Evolutionary conservation across 2,113 vertebrate genomes (phyloP).

Genomic region (Gorilla gorilla): DNA sequence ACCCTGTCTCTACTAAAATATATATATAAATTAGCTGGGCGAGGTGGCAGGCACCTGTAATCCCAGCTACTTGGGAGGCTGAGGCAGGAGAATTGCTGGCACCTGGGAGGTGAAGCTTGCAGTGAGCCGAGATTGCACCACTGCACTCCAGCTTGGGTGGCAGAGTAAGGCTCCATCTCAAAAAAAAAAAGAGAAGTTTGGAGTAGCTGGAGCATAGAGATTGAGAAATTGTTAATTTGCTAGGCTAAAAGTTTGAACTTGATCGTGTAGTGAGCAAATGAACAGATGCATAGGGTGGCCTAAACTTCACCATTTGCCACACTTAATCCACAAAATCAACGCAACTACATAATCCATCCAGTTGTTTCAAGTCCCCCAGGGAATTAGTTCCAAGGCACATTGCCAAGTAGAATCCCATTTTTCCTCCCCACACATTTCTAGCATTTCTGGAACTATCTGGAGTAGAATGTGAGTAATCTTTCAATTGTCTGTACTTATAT

Average conservation of each 20-base stretch:
- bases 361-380: constrained; percentile 20
- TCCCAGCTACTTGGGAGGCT: too few relatives aligned
- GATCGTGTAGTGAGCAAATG: constrained; percentile 6
- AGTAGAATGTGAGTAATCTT: neutral
- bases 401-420: constrained; percentile 22
- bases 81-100: too few relatives aligned
- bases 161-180: too few relatives aligned
- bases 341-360: constrained; percentile 11
- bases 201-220: neutral
- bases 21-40: too few relatives aligned
- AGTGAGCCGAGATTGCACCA: too few relatives aligned
- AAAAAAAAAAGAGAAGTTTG: neutral
- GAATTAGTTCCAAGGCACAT: constrained; percentile 45
- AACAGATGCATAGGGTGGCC: constrained; percentile 40
- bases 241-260: constrained; percentile 20
- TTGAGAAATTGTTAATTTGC: constrained; percentile 3
- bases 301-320: constrained; percentile 50
- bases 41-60: too few relatives aligned
- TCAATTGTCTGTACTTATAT: neutral
- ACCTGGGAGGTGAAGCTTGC: too few relatives aligned
- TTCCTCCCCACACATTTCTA: neutral
- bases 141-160: too few relatives aligned
- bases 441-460: constrained; percentile 8
- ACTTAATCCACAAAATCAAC: constrained; percentile 62
- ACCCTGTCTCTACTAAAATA: too few relatives aligned